phyloP scores from a whole-genome alignment of 2,888 invertebrate genomes.

The Amphimallon solstitiale region DNA sequence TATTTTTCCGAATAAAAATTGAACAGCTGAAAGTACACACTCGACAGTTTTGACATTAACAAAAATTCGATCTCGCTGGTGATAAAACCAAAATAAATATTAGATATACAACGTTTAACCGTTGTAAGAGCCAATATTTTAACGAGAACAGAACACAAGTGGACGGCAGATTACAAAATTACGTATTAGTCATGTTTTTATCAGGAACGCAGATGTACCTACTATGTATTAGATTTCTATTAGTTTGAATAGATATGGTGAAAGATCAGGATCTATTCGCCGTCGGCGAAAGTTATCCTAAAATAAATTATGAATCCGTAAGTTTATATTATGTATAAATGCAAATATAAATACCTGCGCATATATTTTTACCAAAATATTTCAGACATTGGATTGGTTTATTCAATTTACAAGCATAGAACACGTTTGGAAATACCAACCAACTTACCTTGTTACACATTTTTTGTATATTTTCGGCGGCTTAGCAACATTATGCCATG shows the following conservation, averaged over 20 bases:
- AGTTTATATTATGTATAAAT: neutral
- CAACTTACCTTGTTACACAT: conserved; percentile 74
- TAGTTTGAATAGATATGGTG: conserved; percentile 44
- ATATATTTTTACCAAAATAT: neutral
- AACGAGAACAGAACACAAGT: too few relatives aligned
- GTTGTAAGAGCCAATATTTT: too few relatives aligned
- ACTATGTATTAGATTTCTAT: neutral
- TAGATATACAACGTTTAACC: too few relatives aligned
- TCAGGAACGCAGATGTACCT: conserved; percentile 2
- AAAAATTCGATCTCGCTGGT: too few relatives aligned
- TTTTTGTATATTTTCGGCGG: conserved; percentile 70
- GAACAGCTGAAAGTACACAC: too few relatives aligned
- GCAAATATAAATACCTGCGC: neutral
- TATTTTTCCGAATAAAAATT: too few relatives aligned
- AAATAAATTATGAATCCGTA: conserved; percentile 53
- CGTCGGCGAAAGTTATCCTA: conserved; percentile 54
- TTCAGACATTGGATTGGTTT: conserved; percentile 67
- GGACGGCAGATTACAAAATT: too few relatives aligned
- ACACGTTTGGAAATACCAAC: conserved; percentile 72
- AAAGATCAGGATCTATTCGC: conserved; percentile 52
- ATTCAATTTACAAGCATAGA: conserved; percentile 67
- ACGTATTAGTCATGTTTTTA: conserved; percentile 22
- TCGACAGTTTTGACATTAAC: too few relatives aligned
- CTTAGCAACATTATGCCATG: conserved; percentile 73
- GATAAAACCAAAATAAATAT: too few relatives aligned